Evolutionary conservation across 2,797 vertebrate genomes (phyloP).

Genomic region (Helicolenus hilgendorfi): DNA sequence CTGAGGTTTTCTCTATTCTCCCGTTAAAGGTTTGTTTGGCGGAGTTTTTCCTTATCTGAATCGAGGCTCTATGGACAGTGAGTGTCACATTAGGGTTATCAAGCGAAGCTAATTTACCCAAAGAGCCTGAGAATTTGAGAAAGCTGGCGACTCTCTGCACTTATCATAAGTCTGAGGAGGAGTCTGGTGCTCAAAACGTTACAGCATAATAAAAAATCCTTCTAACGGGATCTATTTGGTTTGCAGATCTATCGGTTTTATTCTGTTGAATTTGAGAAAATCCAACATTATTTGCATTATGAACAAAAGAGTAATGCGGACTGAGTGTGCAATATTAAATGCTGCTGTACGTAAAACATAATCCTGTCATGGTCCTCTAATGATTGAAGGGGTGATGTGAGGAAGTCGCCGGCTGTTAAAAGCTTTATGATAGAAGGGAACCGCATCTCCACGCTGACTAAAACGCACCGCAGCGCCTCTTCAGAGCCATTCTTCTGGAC

Average conservation of each 20-base stretch:
- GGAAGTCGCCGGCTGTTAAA: not conserved
- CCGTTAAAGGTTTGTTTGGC: too few relatives aligned
- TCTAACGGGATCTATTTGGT: too few relatives aligned
- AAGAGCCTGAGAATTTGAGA: not conserved
- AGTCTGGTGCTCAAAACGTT: too few relatives aligned
- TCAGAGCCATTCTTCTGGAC: constrained; percentile 39
- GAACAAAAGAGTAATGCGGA: not conserved
- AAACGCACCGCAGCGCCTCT: constrained; percentile 1
- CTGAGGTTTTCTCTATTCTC: not conserved
- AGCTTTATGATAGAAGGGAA: not conserved
- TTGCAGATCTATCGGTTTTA: too few relatives aligned
- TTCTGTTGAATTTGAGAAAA: not conserved
- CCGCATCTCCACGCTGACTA: not conserved
- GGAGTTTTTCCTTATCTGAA: too few relatives aligned
- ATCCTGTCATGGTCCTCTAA: not conserved
- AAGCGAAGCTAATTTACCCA: not conserved
- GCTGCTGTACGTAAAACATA: not conserved
- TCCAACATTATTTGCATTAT: not conserved
- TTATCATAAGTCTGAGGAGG: too few relatives aligned
- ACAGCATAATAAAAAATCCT: too few relatives aligned
- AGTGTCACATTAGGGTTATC: too few relatives aligned
- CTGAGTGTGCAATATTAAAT: not conserved
- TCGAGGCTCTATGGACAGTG: too few relatives aligned
- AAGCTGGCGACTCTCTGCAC: too few relatives aligned
- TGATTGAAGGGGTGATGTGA: not conserved